Evolutionary conservation across 2,888 invertebrate genomes (phyloP), one percentile per base, ranked within the genome.

Genomic region (Hoplodrina ambigua): DNA sequence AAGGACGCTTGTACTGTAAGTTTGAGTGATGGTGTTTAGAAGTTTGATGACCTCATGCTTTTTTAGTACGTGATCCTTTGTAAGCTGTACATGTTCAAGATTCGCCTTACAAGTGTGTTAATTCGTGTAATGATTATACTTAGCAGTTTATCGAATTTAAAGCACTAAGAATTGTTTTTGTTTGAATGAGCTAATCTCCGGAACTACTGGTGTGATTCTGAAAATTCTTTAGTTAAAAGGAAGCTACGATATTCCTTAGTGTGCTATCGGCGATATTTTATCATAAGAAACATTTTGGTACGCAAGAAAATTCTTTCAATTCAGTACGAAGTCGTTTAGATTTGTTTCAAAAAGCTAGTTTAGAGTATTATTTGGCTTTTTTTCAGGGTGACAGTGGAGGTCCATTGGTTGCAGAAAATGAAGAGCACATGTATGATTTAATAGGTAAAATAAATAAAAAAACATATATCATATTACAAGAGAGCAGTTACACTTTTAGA

Each of bases 1-100:
- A 97, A 97, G 85, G 98, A 98, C 88, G 98, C 98, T 17, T 98
- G 98, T 87, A 98, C 98, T 94, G 98, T 98, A 91, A 90, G 90
- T 85, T 49, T 59, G 11, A 37, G 2, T 13, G 54, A 33, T 41
- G 2, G 2, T 44, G 19, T 37, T 10, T 2, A 7, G 30, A 56
- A 57, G 30, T 65, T n/a, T 13, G 0, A 50, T 59, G 57, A 63
- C 30, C 44, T 13, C 13, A 30, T 49, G 8, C 13, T 57, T 46
- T 25, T 4, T 2, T 4, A 57, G 10, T 25, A 37, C 37, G 15
- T 19, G 30, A 37, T 49, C 17, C 10, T 19, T 54, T 55, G 8
- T 5, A 8, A 25, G 37, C 8, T 66, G 33, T n/a, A 15, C 6
- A 37, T 20, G 15, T 37, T 54, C 20, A 15, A 37, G 4, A 46